Evolutionary conservation across 2,113 vertebrate genomes (phyloP).

Genomic region (Maccullochella peelii): DNA sequence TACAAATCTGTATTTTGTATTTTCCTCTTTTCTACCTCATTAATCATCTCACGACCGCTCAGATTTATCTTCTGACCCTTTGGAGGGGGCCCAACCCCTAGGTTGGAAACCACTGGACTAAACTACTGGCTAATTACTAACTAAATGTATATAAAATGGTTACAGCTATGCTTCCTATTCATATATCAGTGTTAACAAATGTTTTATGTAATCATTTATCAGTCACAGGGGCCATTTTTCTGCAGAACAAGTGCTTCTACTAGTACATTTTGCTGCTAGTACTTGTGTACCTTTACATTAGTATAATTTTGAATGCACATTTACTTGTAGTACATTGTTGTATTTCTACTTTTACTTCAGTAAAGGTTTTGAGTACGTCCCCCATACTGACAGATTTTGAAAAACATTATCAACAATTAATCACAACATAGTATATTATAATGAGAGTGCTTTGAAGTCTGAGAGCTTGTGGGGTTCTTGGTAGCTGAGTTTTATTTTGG

Average conservation of each 20-base stretch:
- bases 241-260: background rate
- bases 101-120: no score
- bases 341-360: background rate
- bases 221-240: background rate
- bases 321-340: background rate
- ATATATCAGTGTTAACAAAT: background rate
- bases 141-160: no score
- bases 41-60: background rate
- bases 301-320: background rate
- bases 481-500: slow-evolving; percentile 1
- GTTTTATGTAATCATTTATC: no score
- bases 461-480: background rate
- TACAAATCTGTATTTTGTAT: background rate
- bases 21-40: background rate
- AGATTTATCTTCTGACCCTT: background rate
- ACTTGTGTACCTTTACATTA: background rate
- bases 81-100: no score
- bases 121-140: background rate
- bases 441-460: slow-evolving; percentile 1
- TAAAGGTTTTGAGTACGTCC: background rate
- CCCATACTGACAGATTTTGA: background rate
- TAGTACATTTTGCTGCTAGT: background rate
- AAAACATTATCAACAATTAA: background rate
- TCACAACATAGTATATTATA: background rate
- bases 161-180: no score